A percentile compares a stretch with the other conserved stretches of the same genome.
These are phyloP conservation scores for Cygnus olor DNA, from an alignment of 2,797 vertebrate species.

Conservation along the genomic window DNA sequence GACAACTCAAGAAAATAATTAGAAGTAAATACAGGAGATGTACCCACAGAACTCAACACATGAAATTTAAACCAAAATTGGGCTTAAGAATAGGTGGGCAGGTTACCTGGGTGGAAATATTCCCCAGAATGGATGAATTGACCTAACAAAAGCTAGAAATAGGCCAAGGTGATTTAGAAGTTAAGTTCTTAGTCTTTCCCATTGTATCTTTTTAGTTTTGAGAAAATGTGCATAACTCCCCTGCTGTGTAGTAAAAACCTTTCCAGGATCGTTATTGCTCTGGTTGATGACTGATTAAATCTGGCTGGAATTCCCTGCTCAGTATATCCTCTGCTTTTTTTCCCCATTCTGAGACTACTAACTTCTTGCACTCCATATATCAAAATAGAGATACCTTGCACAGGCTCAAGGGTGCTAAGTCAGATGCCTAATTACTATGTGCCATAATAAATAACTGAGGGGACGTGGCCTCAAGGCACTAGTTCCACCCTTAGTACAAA, in stretches of 20 bases:
- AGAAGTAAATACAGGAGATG: not conserved
- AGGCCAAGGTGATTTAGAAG: not conserved
- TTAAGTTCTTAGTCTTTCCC: not conserved
- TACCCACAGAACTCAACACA: not conserved
- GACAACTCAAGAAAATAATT: not conserved
- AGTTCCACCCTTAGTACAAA: rapidly evolving
- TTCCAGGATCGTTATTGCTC: not conserved
- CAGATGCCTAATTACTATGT: not conserved
- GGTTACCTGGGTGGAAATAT: not conserved
- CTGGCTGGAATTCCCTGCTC: not conserved
- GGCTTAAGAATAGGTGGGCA: not conserved
- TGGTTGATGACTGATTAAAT: not conserved
- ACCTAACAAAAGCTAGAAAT: not conserved
- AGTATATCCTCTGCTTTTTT: not conserved
- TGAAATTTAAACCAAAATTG: not conserved
- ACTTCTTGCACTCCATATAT: not conserved
- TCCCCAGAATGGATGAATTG: not conserved
- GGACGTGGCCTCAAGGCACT: not conserved
- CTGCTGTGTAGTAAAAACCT: constrained; percentile 9
- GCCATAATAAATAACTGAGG: not conserved
- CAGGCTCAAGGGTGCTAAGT: not conserved
- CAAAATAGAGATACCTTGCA: rapidly evolving
- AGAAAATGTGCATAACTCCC: not conserved
- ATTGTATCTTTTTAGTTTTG: not conserved
- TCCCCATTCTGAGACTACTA: not conserved